phyloP scores from a whole-genome alignment of 2,797 vertebrate species.

The Myotis myotis region DNA sequence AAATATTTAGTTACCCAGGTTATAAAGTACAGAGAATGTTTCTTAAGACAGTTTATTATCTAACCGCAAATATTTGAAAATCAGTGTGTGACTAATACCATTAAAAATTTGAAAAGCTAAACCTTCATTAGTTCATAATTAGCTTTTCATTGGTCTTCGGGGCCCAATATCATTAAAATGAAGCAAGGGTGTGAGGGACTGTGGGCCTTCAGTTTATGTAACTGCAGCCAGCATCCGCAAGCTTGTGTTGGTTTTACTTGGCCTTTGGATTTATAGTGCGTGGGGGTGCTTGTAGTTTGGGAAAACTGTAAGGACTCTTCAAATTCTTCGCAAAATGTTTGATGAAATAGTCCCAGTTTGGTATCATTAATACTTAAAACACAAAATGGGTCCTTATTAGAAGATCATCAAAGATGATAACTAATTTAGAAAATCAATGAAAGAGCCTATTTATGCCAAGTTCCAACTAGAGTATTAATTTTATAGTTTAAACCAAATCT shows the following conservation, averaged over 20 bases:
- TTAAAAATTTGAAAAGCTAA: slow-evolving; percentile 5
- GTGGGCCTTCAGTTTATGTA: neutral
- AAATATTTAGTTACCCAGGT: slow-evolving; percentile 2
- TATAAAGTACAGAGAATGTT: neutral
- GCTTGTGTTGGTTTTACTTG: neutral
- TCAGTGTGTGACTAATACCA: neutral
- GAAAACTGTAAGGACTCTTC: neutral
- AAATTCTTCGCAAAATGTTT: neutral
- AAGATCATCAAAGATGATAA: neutral
- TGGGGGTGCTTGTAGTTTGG: neutral
- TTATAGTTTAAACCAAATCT: neutral
- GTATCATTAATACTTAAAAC: slow-evolving; percentile 3
- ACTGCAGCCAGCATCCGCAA: neutral
- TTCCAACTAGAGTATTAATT: neutral
- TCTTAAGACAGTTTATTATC: neutral
- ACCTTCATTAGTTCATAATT: neutral
- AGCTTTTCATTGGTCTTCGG: neutral
- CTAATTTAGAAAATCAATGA: neutral
- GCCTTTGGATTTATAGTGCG: neutral
- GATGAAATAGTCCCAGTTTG: neutral
- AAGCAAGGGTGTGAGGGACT: neutral
- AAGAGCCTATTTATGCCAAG: neutral
- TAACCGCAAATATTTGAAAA: slow-evolving; percentile 36
- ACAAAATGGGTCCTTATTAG: neutral
- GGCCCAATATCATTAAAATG: neutral